Base-by-base conservation (phyloP, 2,797 vertebrate genomes). In the Lates japonicus region DNA sequence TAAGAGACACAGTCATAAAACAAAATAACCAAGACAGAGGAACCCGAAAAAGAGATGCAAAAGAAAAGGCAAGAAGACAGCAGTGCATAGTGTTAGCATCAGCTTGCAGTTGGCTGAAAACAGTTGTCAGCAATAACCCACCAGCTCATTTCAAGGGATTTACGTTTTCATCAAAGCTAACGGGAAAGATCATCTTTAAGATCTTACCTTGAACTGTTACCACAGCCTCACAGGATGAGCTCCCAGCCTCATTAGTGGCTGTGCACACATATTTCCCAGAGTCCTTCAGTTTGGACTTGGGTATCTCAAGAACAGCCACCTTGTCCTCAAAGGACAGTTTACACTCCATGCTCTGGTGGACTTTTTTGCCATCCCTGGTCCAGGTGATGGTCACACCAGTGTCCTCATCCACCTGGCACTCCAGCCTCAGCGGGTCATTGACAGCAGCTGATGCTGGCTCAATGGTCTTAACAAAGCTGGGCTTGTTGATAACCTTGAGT, bases 241-340 rank as follows among this genome's bases (percentile, higher is more conserved):
- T 97, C 78, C 98, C 98, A 84, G 98, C 98, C 92, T 99, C 97
- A 29, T 99, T 99, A 39, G 96, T 91, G 87, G 97, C 97, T 88
- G 95, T 98, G 86, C 98, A 99, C 19, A 95, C 87, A 81, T 99
- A 99, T 76, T 94, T 97, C 82, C 98, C 98, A 74, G 97, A 97
- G 94, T 99, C 98, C 95, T 98, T 99, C 63, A 97, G 83, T 84
- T 98, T 99, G 89, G 97, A 96, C 92, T 98, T 96, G 33, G 96
- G 96, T 85, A 99, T 98, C 87, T 99, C 98, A 92, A 99, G 96
- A 2, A 96, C 94, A 55, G 97, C 97, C 84, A 97, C 93, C 95
- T 98, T 99, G 90, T 99, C 98, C 93, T 99, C 98, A 95, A 99
- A 99, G 91, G 91, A 97, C 86, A 99, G 92, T 93, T 96, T 99